Percentiles rank a stretch among this genome's conserved stretches.
These are phyloP conservation scores for Leptinotarsa haldemani DNA, from an alignment of 2,888 invertebrate genomes.

Conservation along the genomic window DNA sequence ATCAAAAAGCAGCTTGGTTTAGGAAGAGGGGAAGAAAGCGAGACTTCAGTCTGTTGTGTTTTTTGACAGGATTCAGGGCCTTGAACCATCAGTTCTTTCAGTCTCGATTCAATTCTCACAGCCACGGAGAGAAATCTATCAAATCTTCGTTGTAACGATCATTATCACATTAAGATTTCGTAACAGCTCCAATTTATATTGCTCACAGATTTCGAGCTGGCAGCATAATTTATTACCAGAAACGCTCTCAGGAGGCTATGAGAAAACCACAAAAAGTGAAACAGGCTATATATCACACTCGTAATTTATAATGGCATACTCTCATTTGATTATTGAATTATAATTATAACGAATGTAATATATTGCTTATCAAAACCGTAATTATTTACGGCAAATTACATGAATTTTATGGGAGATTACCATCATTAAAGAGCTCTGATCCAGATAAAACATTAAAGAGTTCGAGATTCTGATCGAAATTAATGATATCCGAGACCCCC, in stretches of 20 bases:
- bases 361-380: slow-evolving; percentile 28
- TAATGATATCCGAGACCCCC: slow-evolving; percentile 24
- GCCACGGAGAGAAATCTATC: slow-evolving; percentile 11
- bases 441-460: slow-evolving; percentile 35
- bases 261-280: slow-evolving; percentile 30
- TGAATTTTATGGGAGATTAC: slow-evolving; percentile 30
- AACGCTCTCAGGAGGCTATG: slow-evolving; percentile 9
- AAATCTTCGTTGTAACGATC: neutral
- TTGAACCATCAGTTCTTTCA: neutral
- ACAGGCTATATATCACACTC: slow-evolving; percentile 31
- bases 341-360: slow-evolving; percentile 28
- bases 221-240: slow-evolving; percentile 14
- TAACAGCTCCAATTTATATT: slow-evolving; percentile 19
- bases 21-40: too few relatives aligned
- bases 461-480: slow-evolving; percentile 28
- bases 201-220: slow-evolving; percentile 12
- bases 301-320: slow-evolving; percentile 25
- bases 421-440: slow-evolving; percentile 31
- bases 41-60: too few relatives aligned
- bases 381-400: slow-evolving; percentile 38
- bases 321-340: slow-evolving; percentile 31
- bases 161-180: slow-evolving; percentile 16
- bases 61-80: too few relatives aligned
- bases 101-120: neutral
- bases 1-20: too few relatives aligned